A percentile compares a stretch with the other conserved stretches of the same genome.
Evolutionary conservation across 2,888 invertebrate genomes (phyloP).

Genomic region (Platypus cylindrus): DNA sequence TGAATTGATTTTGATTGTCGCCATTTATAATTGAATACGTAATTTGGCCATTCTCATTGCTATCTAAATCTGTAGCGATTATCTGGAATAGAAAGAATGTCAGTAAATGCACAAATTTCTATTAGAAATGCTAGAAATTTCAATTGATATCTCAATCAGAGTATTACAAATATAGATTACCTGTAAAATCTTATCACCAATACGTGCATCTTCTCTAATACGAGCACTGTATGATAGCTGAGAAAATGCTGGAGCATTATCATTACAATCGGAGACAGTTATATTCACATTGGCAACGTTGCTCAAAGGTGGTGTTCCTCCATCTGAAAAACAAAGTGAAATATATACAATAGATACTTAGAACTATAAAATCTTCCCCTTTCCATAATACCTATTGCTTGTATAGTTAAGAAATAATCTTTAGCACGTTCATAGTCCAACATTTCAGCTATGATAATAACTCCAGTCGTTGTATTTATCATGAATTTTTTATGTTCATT

Average conservation of each 20-base stretch:
- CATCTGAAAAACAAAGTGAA: conserved; percentile 44
- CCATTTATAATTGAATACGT: conserved; percentile 66
- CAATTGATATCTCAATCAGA: neutral
- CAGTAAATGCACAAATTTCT: neutral
- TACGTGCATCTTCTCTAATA: conserved; percentile 65
- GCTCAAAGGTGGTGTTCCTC: conserved; percentile 77
- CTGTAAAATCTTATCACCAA: conserved; percentile 61
- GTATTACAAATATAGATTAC: conserved; percentile 30
- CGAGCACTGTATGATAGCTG: conserved; percentile 64
- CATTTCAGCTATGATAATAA: conserved; percentile 60
- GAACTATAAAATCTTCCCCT: neutral
- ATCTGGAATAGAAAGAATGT: conserved; percentile 43
- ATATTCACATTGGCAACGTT: conserved; percentile 81
- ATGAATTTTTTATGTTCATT: conserved; percentile 79
- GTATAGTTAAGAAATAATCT: conserved; percentile 77
- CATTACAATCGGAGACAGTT: conserved; percentile 73
- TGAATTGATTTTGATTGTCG: conserved; percentile 64
- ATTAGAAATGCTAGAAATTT: neutral
- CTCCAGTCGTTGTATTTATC: conserved; percentile 58
- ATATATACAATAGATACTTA: neutral
- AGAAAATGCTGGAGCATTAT: conserved; percentile 72
- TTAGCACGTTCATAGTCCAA: conserved; percentile 80
- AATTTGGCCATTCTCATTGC: conserved; percentile 66
- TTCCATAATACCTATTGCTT: conserved; percentile 46
- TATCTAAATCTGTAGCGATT: conserved; percentile 74